Percentiles rank a stretch among this genome's conserved stretches.
These are phyloP conservation scores for Cichladusa arquata DNA, from an alignment of 2,113 vertebrate genomes.

Conservation along the genomic window DNA sequence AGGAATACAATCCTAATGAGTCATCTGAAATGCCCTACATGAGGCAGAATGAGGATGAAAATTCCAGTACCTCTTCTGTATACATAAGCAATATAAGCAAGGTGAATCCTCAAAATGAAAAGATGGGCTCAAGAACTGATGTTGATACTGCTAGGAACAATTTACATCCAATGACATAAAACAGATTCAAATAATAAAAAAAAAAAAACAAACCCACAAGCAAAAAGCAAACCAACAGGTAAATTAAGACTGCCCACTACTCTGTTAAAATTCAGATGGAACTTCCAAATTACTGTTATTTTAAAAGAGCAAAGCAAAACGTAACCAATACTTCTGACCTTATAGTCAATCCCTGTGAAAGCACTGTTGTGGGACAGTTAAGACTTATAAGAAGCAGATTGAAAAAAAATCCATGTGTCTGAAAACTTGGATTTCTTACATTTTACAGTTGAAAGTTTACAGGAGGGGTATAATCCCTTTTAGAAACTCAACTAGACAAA, in stretches of 20 bases:
- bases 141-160: not conserved
- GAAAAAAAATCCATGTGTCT: not conserved
- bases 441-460: not conserved
- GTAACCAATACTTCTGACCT: not conserved
- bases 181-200: not conserved
- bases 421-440: not conserved
- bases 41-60: not conserved
- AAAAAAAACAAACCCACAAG: not conserved
- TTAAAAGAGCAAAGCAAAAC: not conserved
- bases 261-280: not conserved
- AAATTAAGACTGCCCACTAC: not conserved
- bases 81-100: not conserved
- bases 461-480: not conserved
- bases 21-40: slow-evolving; percentile 17
- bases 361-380: not conserved
- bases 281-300: not conserved
- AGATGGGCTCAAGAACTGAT: not conserved
- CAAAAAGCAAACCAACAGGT: not conserved
- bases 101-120: not conserved
- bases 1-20: slow-evolving; percentile 26
- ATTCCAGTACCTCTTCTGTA: not conserved
- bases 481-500: not conserved
- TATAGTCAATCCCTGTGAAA: not conserved
- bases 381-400: not conserved
- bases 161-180: not conserved